Conservation (phyloP, 2,888 invertebrate species). For the Platynereis dumerilii region DNA sequence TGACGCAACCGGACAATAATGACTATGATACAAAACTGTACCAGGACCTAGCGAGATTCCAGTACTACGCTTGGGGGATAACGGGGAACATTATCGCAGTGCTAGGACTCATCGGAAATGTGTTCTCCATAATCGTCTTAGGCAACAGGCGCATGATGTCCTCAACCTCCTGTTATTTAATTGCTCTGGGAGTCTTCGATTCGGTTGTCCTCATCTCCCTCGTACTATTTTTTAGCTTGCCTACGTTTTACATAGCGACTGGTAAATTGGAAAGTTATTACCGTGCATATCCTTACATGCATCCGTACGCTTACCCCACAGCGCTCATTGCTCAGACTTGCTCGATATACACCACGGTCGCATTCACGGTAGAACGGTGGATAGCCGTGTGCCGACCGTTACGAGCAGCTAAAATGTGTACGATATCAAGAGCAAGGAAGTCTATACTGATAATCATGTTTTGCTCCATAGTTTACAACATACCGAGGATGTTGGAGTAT, state of each 20-base stretch:
- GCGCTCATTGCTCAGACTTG: conserved; percentile 90
- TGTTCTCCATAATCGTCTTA: conserved; percentile 58
- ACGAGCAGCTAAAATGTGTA: conserved; percentile 87
- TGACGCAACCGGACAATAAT: no score
- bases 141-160: conserved; percentile 85
- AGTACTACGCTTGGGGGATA: conserved; percentile 80
- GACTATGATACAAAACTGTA: no score
- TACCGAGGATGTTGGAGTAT: conserved; percentile 71
- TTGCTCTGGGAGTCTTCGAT: conserved; percentile 92
- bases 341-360: conserved; percentile 83
- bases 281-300: conserved; percentile 75
- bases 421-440: conserved; percentile 82
- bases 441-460: conserved; percentile 83
- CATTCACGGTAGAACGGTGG: conserved; percentile 82
- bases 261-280: conserved; percentile 83
- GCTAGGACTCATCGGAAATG: conserved; percentile 67
- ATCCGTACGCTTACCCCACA: conserved; percentile 77
- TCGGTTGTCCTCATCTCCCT: conserved; percentile 79
- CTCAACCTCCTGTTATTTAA: conserved; percentile 91
- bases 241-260: conserved; percentile 65
- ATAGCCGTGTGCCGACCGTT: conserved; percentile 81
- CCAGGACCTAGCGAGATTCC: conserved; percentile 37
- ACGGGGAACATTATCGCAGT: conserved; percentile 89
- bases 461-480: conserved; percentile 85
- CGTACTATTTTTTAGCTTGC: conserved; percentile 54